Conservation (phyloP, 2,888 invertebrate species). For the Troides helena region DNA sequence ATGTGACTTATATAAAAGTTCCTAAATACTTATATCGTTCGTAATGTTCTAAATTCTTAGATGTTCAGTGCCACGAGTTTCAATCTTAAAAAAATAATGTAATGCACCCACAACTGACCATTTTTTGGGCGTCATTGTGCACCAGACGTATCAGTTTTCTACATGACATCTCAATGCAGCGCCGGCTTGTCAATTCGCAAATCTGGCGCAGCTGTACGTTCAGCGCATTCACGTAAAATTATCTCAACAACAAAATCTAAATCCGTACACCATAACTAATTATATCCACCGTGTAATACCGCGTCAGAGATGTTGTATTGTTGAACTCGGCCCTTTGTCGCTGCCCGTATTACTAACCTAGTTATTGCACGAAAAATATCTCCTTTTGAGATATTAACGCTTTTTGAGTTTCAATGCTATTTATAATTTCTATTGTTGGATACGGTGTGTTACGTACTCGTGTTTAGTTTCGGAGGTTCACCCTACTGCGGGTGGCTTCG, state of each 20-base stretch:
- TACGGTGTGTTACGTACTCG: constrained; percentile 53
- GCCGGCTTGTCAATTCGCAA: constrained; percentile 65
- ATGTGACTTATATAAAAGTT: neutral
- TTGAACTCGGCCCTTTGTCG: constrained; percentile 58
- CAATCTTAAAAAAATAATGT: constrained; percentile 23
- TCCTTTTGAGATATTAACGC: constrained; percentile 66
- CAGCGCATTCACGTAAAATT: constrained; percentile 71
- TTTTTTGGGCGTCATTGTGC: constrained; percentile 67
- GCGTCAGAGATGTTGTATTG: constrained; percentile 62
- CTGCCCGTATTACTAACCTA: constrained; percentile 77
- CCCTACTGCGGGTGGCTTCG: constrained; percentile 32
- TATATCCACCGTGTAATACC: constrained; percentile 77
- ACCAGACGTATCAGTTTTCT: constrained; percentile 70
- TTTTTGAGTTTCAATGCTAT: constrained; percentile 69
- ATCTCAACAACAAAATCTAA: constrained; percentile 78
- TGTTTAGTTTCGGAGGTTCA: constrained; percentile 57
- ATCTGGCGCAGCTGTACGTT: constrained; percentile 76
- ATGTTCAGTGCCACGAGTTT: neutral
- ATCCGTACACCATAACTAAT: constrained; percentile 80
- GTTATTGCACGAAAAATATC: constrained; percentile 64
- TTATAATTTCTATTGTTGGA: constrained; percentile 71
- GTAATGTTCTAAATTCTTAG: neutral
- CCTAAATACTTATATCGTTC: neutral
- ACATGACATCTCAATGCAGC: constrained; percentile 72
- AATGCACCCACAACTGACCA: constrained; percentile 54